phyloP scores from a whole-genome alignment of 2,113 vertebrate genomes.

The Ifrita kowaldi region DNA sequence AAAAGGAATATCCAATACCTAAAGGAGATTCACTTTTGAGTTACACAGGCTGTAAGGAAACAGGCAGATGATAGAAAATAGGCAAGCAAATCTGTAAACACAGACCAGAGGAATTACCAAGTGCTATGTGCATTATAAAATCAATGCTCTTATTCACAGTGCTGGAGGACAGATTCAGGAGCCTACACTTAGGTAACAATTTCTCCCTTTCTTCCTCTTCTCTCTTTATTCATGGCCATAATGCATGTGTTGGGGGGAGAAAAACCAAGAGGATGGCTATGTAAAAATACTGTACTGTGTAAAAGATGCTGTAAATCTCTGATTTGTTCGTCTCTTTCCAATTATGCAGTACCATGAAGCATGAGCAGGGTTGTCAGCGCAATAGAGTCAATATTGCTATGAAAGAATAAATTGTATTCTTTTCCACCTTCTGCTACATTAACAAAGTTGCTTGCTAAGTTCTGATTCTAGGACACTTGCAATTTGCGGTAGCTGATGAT shows the following conservation, averaged over 20 bases:
- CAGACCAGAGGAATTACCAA: background rate
- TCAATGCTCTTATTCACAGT: background rate
- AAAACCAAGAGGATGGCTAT: background rate
- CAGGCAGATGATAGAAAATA: background rate
- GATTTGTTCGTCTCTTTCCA: background rate
- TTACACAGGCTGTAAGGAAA: background rate
- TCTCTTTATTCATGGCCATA: background rate
- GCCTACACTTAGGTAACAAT: background rate
- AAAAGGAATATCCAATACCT: background rate
- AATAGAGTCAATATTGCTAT: background rate
- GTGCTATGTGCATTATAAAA: background rate
- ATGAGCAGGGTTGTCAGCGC: background rate
- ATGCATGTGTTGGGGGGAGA: rapidly evolving
- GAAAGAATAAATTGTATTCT: background rate
- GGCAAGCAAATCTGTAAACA: background rate
- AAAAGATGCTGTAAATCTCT: background rate
- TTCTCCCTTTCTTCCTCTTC: background rate
- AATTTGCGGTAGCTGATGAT: background rate
- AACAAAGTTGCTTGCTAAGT: background rate
- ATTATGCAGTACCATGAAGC: background rate
- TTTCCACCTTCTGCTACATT: background rate
- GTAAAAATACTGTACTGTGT: background rate
- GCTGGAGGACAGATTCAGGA: background rate
- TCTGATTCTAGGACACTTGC: background rate
- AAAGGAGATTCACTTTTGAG: background rate